These are phyloP conservation scores for Rhynchophorus ferrugineus DNA, from an alignment of 1,140 invertebrate species.

Conservation along the genomic window DNA sequence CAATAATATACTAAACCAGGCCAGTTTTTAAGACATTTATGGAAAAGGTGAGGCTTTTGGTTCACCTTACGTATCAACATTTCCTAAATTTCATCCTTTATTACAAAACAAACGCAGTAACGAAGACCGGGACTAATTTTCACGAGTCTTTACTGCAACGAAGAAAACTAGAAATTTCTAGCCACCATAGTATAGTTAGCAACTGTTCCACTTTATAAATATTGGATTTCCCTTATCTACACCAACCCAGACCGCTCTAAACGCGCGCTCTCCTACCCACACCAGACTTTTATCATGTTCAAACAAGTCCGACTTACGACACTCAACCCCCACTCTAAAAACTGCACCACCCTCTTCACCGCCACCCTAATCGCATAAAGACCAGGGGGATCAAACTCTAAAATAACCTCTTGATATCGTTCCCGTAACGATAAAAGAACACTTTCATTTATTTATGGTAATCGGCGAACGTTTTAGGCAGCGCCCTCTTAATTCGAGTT, in stretches of 20 bases:
- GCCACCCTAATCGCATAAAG: constrained; percentile 16
- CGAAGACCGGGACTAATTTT: too few species aligned
- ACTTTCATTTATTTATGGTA: constrained; percentile 34
- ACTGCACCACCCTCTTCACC: constrained; percentile 12
- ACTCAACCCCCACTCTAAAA: constrained; percentile 1
- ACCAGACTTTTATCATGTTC: constrained; percentile 5
- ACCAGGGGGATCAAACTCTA: constrained; percentile 15
- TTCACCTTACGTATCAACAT: too few species aligned
- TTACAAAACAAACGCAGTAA: too few species aligned
- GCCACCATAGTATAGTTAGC: too few species aligned
- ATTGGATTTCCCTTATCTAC: constrained; percentile 12
- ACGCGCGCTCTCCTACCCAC: background rate
- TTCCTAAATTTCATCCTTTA: too few species aligned
- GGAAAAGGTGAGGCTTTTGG: too few species aligned
- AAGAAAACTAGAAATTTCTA: too few species aligned
- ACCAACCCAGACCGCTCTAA: constrained; percentile 2
- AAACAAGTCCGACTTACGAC: background rate
- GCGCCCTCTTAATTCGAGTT: constrained; percentile 14
- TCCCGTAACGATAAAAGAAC: constrained; percentile 20
- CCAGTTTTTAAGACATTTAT: too few species aligned
- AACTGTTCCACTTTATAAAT: too few species aligned
- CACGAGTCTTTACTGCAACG: too few species aligned
- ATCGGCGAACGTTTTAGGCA: constrained; percentile 22
- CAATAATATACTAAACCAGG: too few species aligned
- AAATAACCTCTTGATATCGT: constrained; percentile 19